Conservation (phyloP, 2,113 vertebrate genomes). For the Centropristis striata region DNA sequence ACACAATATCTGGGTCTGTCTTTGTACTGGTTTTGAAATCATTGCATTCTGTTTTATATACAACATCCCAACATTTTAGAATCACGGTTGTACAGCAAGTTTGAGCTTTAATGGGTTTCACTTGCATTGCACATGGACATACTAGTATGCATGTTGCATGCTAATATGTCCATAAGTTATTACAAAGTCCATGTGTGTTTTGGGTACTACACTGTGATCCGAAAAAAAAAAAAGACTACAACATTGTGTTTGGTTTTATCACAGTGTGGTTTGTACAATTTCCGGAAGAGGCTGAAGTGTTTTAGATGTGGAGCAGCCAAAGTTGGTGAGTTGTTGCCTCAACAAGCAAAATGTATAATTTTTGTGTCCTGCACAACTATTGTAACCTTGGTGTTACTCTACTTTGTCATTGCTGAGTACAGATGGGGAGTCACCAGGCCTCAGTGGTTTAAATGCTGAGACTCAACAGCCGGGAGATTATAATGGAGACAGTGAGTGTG, state of each 20-base stretch:
- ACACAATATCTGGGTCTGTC: not conserved
- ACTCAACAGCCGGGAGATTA: conserved; percentile 90
- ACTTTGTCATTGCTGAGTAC: conserved; percentile 38
- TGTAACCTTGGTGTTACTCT: too few relatives aligned
- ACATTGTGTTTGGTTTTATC: conserved; percentile 65
- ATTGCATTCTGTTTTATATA: too few relatives aligned
- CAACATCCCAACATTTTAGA: too few relatives aligned
- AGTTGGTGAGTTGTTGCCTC: conserved; percentile 84
- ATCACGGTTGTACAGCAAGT: not conserved
- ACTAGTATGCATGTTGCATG: too few relatives aligned
- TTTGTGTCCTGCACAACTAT: too few relatives aligned
- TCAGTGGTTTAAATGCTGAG: conserved; percentile 86
- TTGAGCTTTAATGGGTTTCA: not conserved
- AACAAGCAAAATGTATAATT: not conserved
- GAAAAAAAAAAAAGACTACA: conserved; percentile 14
- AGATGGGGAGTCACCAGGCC: conserved; percentile 89
- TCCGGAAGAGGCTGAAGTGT: conserved; percentile 96
- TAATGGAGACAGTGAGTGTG: conserved; percentile 93
- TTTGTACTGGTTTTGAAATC: too few relatives aligned
- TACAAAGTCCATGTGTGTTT: not conserved
- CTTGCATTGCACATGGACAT: not conserved
- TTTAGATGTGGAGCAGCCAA: conserved; percentile 95
- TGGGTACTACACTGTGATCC: not conserved
- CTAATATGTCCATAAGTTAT: not conserved
- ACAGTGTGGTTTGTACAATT: conserved; percentile 97